These are phyloP conservation scores for Phortica magna DNA, from an alignment of 2,888 invertebrate genomes.

Conservation along the genomic window DNA sequence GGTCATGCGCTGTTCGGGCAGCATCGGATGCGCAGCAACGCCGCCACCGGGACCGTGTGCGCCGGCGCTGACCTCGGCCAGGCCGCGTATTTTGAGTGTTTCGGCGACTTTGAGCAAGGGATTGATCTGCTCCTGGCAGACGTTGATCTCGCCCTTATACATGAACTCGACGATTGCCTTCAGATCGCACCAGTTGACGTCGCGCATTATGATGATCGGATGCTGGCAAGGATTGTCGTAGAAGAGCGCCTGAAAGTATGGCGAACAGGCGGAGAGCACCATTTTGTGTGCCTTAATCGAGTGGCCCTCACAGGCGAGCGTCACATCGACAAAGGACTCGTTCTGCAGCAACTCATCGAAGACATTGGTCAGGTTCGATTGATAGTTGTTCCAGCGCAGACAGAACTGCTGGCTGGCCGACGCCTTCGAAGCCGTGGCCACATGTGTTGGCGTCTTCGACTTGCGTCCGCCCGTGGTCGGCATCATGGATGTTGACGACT, in stretches of 20 bases:
- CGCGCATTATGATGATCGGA: conserved; percentile 94
- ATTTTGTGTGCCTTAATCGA: conserved; percentile 95
- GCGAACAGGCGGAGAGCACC: conserved; percentile 94
- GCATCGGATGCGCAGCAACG: conserved; percentile 58
- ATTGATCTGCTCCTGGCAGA: conserved; percentile 93
- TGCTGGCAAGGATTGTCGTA: conserved; percentile 96
- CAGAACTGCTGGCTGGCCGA: conserved; percentile 87
- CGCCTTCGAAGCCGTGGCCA: conserved; percentile 36
- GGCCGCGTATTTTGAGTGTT: conserved; percentile 89
- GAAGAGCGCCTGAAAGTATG: conserved; percentile 93
- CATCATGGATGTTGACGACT: conserved; percentile 14
- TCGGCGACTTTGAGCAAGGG: conserved; percentile 92
- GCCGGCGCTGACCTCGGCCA: conserved; percentile 86
- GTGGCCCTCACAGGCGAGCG: conserved; percentile 93
- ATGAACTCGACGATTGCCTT: conserved; percentile 95
- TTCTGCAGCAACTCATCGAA: conserved; percentile 92
- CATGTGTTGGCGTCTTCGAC: conserved; percentile 34
- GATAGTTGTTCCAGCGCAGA: conserved; percentile 95
- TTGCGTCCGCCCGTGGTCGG: conserved; percentile 33
- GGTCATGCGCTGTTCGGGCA: conserved; percentile 73
- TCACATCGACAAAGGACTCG: conserved; percentile 94
- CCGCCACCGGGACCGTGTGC: conserved; percentile 78
- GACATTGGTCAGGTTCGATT: conserved; percentile 89
- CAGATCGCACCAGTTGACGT: conserved; percentile 92
- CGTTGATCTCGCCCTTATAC: conserved; percentile 97